These are phyloP conservation scores for Sapajus apella DNA, from an alignment of 2,113 vertebrate genomes.

Conservation along the genomic window DNA sequence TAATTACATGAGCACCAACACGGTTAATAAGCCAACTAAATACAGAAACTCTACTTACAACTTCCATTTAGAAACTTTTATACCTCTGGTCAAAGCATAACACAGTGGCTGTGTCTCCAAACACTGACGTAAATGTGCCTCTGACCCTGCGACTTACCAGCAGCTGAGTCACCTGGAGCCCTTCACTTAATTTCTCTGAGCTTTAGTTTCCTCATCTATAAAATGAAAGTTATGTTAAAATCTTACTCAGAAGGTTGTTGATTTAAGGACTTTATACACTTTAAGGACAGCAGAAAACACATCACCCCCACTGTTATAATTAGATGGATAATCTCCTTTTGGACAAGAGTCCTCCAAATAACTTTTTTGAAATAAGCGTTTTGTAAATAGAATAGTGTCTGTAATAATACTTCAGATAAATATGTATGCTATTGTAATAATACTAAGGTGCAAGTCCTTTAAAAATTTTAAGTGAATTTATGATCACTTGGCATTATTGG, in stretches of 20 bases:
- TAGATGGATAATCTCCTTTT: not conserved
- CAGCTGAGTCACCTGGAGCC: not conserved
- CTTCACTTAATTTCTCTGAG: not conserved
- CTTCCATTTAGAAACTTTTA: not conserved
- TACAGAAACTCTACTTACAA: not conserved
- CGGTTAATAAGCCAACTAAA: not conserved
- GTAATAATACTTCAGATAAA: not conserved
- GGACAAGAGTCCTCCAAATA: not conserved
- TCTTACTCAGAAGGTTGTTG: not conserved
- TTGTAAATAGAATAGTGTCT: not conserved
- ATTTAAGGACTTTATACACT: not conserved
- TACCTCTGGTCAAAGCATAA: not conserved
- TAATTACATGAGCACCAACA: not conserved
- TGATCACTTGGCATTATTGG: not conserved
- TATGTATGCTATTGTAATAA: not conserved
- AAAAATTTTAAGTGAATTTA: not conserved
- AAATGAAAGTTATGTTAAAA: not conserved
- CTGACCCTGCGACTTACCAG: not conserved
- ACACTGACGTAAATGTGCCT: not conserved
- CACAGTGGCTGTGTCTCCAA: not conserved
- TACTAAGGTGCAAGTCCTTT: not conserved
- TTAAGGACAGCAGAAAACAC: not conserved
- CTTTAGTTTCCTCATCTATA: too few relatives aligned
- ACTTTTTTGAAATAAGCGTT: not conserved
- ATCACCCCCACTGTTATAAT: not conserved